Percentiles rank a stretch among this genome's conserved stretches.
phyloP scores from a whole-genome alignment of 1,140 invertebrate genomes.

The Atopsyche davidsoni region DNA sequence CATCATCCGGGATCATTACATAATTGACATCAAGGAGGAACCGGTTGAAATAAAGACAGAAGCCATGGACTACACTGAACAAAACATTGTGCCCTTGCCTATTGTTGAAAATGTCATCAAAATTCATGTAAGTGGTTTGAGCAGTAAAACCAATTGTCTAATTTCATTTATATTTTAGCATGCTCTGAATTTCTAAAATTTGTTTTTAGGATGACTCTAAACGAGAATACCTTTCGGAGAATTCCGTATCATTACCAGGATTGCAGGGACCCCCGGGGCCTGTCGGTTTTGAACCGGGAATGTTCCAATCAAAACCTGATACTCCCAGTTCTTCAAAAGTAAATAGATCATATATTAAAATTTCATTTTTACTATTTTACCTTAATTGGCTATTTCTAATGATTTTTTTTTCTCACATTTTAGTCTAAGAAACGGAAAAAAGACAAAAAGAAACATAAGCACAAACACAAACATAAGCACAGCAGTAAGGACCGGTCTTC shows the following conservation, averaged over 20 bases:
- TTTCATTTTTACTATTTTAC: slow-evolving; percentile 10
- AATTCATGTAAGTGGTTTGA: too few species aligned
- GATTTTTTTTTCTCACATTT: slow-evolving; percentile 33
- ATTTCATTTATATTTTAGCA: background rate
- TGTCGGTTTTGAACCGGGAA: slow-evolving; percentile 70
- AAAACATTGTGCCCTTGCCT: slow-evolving; percentile 9
- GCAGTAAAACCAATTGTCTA: background rate
- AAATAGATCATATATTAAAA: slow-evolving; percentile 22
- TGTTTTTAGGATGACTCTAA: slow-evolving; percentile 48
- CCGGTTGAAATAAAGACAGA: slow-evolving; percentile 27
- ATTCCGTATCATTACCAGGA: slow-evolving; percentile 67
- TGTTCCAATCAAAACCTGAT: slow-evolving; percentile 59
- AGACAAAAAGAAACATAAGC: slow-evolving; percentile 76
- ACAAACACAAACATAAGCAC: slow-evolving; percentile 71
- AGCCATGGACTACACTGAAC: slow-evolving; percentile 22
- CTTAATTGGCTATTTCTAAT: slow-evolving; percentile 1
- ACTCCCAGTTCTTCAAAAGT: slow-evolving; percentile 51
- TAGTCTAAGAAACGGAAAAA: slow-evolving; percentile 75
- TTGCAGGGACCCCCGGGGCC: slow-evolving; percentile 60
- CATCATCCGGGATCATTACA: slow-evolving; percentile 9
- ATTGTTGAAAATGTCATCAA: too few species aligned
- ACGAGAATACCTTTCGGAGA: slow-evolving; percentile 69
- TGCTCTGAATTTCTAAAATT: slow-evolving; percentile 6
- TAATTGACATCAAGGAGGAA: slow-evolving; percentile 25
- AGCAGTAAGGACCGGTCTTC: slow-evolving; percentile 61